These are phyloP conservation scores for Hemistola chrysoprasaria DNA, from an alignment of 2,888 invertebrate species.

Conservation along the genomic window DNA sequence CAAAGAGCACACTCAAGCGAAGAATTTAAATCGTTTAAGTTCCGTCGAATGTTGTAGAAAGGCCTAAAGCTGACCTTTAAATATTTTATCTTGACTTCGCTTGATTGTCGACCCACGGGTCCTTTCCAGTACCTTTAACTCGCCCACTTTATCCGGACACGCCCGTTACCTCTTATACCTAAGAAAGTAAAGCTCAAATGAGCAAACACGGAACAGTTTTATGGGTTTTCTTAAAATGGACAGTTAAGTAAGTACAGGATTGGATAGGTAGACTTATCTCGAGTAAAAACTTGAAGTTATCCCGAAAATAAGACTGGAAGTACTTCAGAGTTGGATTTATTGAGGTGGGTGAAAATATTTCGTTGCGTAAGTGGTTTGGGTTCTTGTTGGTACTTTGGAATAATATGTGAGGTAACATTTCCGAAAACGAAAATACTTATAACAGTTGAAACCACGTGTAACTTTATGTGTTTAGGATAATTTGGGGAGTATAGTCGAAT, in stretches of 20 bases:
- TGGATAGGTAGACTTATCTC: slow-evolving; percentile 68
- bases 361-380: slow-evolving; percentile 24
- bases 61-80: slow-evolving; percentile 71
- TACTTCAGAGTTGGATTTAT: slow-evolving; percentile 56
- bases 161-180: slow-evolving; percentile 42
- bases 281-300: slow-evolving; percentile 59
- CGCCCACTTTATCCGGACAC: slow-evolving; percentile 55
- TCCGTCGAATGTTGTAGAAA: slow-evolving; percentile 51
- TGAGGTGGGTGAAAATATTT: slow-evolving; percentile 36
- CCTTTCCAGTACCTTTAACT: slow-evolving; percentile 62
- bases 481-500: no score
- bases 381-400: slow-evolving; percentile 15
- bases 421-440: neutral
- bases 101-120: slow-evolving; percentile 74
- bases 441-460: no score
- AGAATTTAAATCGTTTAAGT: slow-evolving; percentile 64
- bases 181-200: slow-evolving; percentile 46
- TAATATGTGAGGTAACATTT: neutral
- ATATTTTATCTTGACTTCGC: slow-evolving; percentile 76
- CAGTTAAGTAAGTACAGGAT: slow-evolving; percentile 55
- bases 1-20: slow-evolving; percentile 39
- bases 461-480: no score
- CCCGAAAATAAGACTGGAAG: slow-evolving; percentile 55
- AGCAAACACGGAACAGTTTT: slow-evolving; percentile 51
- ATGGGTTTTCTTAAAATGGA: slow-evolving; percentile 57